phyloP scores from a whole-genome alignment of 1,140 invertebrate species.

The Orius insidiosus region DNA sequence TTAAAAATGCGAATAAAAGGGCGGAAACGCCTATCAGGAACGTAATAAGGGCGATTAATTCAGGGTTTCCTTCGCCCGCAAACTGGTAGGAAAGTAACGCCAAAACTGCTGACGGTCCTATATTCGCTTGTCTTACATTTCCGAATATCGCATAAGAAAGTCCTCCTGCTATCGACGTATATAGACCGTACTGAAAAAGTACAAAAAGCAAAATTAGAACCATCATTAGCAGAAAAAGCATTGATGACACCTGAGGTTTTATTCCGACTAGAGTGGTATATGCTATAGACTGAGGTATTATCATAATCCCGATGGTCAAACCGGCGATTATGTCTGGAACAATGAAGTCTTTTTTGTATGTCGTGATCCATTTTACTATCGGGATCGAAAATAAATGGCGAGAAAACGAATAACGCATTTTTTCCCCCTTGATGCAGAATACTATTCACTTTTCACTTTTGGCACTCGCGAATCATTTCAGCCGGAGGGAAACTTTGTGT shows the following conservation, averaged over 20 bases:
- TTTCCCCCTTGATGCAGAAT: no score
- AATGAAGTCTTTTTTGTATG: conserved; percentile 30
- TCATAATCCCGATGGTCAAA: conserved; percentile 43
- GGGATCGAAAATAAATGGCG: conserved; percentile 20
- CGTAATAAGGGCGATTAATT: conserved; percentile 37
- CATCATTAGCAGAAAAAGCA: neutral
- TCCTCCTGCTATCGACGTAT: conserved; percentile 48
- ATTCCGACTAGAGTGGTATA: conserved; percentile 45
- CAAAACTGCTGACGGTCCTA: conserved; percentile 42
- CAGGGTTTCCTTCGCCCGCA: conserved; percentile 22
- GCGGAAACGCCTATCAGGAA: conserved; percentile 41
- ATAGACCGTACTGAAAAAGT: conserved; percentile 40
- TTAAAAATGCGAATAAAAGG: conserved; percentile 37
- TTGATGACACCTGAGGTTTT: conserved; percentile 29
- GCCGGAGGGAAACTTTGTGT: no score
- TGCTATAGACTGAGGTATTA: conserved; percentile 48
- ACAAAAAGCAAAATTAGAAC: no score
- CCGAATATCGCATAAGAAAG: conserved; percentile 50
- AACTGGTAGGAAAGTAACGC: conserved; percentile 34
- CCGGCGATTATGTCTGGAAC: conserved; percentile 36
- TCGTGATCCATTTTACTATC: conserved; percentile 31
- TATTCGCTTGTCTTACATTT: conserved; percentile 43
- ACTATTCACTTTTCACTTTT: no score
- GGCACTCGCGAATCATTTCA: no score
- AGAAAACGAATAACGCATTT: no score